Base-by-base conservation (phyloP, 2,888 invertebrate genomes). In the Malthinus flaveolus region DNA sequence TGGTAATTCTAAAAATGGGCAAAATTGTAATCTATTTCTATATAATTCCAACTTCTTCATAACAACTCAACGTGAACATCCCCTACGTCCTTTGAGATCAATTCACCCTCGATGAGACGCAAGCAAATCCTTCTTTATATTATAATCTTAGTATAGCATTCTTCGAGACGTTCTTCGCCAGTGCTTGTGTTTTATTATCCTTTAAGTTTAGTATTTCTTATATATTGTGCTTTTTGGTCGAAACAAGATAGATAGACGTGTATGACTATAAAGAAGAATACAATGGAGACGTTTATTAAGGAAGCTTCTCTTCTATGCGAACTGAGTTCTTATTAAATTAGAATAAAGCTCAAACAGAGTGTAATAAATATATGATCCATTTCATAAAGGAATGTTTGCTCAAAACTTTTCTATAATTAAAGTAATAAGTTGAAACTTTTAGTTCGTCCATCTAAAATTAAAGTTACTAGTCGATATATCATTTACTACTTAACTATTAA, bases 111-210 rank as follows among this genome's bases (percentile, higher is more conserved):
- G 56, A 51, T 45, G 53, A 55, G 54, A 56, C 61, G 55, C 56
- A 48, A 52, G 61, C 49, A 56, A 45, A 59, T 52, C 56, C 61
- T 59, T 54, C 55, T 63, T 61, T 63, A 58, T 63, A 61, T 61
- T 63, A 63, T 63, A 63, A 63, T 63, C 63, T 56, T 32, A 48
- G 48, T 49, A 52, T 35, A 49, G 62, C 52, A 59, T 62, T 62
- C 59, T 52, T 62, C 48, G 56, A 56, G 59, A 62, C 59, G 61
- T 35, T 35, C 31, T 13, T 36, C 50, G 49, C 48, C 49, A 15
- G 34, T 49, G 39, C 50, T 48, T 46, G 46, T 50, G 51, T 56
- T 59, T 59, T 48, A 50, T 59, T 59, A 59, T 56, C 55, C 55
- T 45, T 39, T 48, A 59, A 39, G 59, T 59, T 55, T 42, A 51